Evolutionary conservation across 2,797 vertebrate genomes (phyloP).

Genomic region (Helicolenus hilgendorfi): DNA sequence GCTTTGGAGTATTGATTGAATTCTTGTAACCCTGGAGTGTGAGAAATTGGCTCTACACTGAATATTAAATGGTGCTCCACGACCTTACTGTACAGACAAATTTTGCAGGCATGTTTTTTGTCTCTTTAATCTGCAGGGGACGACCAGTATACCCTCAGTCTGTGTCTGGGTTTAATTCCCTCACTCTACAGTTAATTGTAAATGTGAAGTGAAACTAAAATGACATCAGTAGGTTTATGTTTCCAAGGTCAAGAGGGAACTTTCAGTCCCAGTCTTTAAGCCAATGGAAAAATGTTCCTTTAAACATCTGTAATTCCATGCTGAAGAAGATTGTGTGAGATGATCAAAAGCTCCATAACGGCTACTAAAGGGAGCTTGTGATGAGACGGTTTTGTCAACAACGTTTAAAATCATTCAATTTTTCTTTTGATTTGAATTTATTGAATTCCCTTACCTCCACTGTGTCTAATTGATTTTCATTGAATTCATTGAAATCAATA

Average conservation of each 20-base stretch:
- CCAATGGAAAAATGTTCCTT: neutral
- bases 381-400: neutral
- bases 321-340: neutral
- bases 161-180: neutral
- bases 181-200: neutral
- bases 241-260: neutral
- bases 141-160: neutral
- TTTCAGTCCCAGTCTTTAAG: neutral
- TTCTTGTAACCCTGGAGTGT: conserved; percentile 1
- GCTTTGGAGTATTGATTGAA: conserved; percentile 37
- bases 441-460: neutral
- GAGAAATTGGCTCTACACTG: conserved; percentile 8
- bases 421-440: neutral
- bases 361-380: neutral
- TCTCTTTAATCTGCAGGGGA: neutral
- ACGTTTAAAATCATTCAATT: neutral
- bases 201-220: neutral
- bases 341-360: neutral
- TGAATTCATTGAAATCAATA: neutral
- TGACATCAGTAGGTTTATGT: neutral
- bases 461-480: neutral
- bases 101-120: neutral
- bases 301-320: too few relatives aligned
- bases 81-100: neutral
- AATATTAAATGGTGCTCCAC: neutral